A percentile compares a stretch with the other conserved stretches of the same genome.
phyloP scores from a whole-genome alignment of 92 coral and sea anemone species.

The Muricea muricata region DNA sequence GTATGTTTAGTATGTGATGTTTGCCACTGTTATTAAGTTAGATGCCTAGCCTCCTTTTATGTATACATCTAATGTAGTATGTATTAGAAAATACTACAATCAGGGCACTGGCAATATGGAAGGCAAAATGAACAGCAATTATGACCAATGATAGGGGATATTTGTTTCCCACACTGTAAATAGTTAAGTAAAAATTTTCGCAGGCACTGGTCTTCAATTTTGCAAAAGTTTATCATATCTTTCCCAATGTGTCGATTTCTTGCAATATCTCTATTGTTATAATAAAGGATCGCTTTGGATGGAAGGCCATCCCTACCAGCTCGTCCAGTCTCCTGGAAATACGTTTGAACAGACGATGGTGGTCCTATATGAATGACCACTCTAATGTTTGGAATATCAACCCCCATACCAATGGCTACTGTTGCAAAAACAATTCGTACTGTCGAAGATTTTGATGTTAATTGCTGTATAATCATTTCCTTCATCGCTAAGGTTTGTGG shows the following conservation, averaged over 20 bases:
- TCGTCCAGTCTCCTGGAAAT: conserved; percentile 64
- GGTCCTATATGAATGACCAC: conserved; percentile 56
- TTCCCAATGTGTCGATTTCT: conserved; percentile 23
- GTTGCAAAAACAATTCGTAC: conserved; percentile 13
- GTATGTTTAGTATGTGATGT: too few species aligned
- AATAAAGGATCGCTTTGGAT: conserved; percentile 28
- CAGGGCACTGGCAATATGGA: too few species aligned
- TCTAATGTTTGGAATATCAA: conserved; percentile 48
- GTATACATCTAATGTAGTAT: too few species aligned
- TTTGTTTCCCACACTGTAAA: conserved; percentile 14
- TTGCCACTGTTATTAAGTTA: too few species aligned
- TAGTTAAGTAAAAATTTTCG: conserved; percentile 31
- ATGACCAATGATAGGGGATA: too few species aligned
- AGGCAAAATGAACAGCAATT: too few species aligned
- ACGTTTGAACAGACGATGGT: conserved; percentile 46
- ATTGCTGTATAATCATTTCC: not conserved
- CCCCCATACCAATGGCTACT: too few species aligned
- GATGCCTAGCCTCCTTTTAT: too few species aligned
- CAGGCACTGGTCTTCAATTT: conserved; percentile 18
- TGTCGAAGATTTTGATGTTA: not conserved
- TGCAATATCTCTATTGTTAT: conserved; percentile 53
- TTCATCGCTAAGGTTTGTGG: too few species aligned
- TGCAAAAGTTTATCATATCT: conserved; percentile 22
- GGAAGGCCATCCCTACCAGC: conserved; percentile 63
- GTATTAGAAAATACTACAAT: too few species aligned